Percentiles rank a stretch among this genome's conserved stretches.
These are phyloP conservation scores for Notoglanidium macrostoma DNA, from an alignment of 2,797 vertebrate species.

Conservation along the genomic window DNA sequence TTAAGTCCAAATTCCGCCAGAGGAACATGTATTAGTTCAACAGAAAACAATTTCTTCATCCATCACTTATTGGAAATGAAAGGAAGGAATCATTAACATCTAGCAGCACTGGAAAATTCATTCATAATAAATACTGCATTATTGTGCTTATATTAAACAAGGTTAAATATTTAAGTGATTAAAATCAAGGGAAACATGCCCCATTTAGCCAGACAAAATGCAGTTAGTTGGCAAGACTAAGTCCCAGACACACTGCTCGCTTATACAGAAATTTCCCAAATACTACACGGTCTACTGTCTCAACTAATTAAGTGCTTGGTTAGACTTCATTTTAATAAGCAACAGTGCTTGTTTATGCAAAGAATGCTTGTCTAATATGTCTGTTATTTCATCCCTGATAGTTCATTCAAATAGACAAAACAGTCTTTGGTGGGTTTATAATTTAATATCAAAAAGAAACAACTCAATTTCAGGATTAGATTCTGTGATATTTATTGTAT, in stretches of 20 bases:
- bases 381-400: constrained; percentile 9
- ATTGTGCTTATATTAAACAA: constrained; percentile 1
- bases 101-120: not conserved
- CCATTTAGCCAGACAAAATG: not conserved
- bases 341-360: not conserved
- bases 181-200: constrained; percentile 9
- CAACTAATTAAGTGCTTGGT: constrained; percentile 3
- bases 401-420: constrained; percentile 30
- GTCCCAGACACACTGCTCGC: not conserved
- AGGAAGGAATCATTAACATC: constrained; percentile 9
- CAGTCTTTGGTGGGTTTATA: constrained; percentile 16
- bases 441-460: constrained; percentile 38
- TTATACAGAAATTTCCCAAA: not conserved
- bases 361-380: not conserved
- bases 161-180: constrained; percentile 2
- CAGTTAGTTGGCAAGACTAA: not conserved
- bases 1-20: not conserved
- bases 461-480: constrained; percentile 21
- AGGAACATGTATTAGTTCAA: not conserved
- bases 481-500: constrained; percentile 50
- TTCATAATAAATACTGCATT: not conserved
- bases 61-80: not conserved
- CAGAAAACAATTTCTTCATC: not conserved
- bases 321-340: constrained; percentile 23
- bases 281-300: constrained; percentile 9